These are phyloP conservation scores for Babyrousa celebensis DNA, from an alignment of 2,797 vertebrate species.

Conservation along the genomic window DNA sequence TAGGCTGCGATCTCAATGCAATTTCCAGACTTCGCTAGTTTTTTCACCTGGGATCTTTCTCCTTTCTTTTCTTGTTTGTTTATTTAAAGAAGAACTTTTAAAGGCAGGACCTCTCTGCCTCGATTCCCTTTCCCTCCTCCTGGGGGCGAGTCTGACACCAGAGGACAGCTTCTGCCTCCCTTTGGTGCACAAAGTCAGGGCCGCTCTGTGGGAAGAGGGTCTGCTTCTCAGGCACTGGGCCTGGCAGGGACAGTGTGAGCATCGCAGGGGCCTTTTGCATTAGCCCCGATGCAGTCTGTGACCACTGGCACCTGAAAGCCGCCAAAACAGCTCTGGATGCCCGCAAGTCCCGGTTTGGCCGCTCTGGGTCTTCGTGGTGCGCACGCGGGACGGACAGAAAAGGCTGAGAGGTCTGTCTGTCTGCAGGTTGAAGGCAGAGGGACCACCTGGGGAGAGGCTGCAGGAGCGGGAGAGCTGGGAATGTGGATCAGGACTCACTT, in stretches of 20 bases:
- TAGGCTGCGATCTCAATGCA: conserved; percentile 74
- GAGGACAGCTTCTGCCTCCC: conserved; percentile 43
- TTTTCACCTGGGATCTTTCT: background rate
- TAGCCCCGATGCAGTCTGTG: background rate
- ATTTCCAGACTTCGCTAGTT: conserved; percentile 38
- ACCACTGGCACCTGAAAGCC: background rate
- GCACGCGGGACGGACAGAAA: background rate
- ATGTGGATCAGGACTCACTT: background rate
- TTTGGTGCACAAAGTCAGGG: conserved; percentile 61
- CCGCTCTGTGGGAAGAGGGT: conserved; percentile 72
- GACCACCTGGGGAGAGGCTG: too few relatives aligned
- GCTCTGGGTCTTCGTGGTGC: too few relatives aligned
- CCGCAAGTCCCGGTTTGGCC: background rate
- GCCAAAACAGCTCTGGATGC: background rate
- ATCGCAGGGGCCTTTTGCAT: conserved; percentile 39
- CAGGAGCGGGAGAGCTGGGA: background rate
- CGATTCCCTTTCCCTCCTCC: background rate
- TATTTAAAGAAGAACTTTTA: conserved; percentile 65
- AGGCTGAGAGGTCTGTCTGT: background rate
- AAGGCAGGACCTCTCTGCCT: background rate
- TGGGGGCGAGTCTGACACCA: background rate
- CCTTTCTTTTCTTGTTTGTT: conserved; percentile 50
- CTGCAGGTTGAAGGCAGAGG: background rate
- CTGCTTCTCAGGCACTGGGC: conserved; percentile 64
- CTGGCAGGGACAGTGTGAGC: conserved; percentile 33